phyloP scores from a whole-genome alignment of 1,140 invertebrate species.

The Drosophila sturtevanti region DNA sequence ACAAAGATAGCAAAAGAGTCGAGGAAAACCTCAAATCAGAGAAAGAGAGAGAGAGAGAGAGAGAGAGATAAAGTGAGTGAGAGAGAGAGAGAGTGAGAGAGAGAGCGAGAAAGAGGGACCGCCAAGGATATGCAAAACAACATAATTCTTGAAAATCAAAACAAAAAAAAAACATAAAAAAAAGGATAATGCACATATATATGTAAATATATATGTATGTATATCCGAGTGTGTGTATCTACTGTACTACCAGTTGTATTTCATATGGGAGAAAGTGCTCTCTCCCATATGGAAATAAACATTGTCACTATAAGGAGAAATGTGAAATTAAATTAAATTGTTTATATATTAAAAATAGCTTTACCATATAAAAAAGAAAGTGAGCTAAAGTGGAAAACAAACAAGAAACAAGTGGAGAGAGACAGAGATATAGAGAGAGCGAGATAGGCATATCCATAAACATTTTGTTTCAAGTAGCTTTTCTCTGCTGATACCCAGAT shows the following conservation, averaged over 20 bases:
- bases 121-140: constrained; percentile 4
- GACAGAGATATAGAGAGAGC: background rate
- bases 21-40: background rate
- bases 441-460: background rate
- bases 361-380: background rate
- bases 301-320: background rate
- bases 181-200: background rate
- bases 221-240: background rate
- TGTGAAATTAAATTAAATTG: background rate
- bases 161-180: background rate
- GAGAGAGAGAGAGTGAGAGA: background rate
- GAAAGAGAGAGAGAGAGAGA: background rate
- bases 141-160: background rate
- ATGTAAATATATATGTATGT: background rate
- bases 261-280: background rate
- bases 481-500: background rate
- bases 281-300: background rate
- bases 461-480: background rate
- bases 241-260: background rate
- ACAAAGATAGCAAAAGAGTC: background rate
- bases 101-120: no score
- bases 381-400: no score
- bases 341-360: constrained; percentile 5
- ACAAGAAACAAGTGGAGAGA: background rate
- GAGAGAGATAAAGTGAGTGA: background rate